Evolutionary conservation across 2,113 vertebrate species (phyloP), one percentile per base, ranked within the genome.

Genomic region (Tamias sibiricus): DNA sequence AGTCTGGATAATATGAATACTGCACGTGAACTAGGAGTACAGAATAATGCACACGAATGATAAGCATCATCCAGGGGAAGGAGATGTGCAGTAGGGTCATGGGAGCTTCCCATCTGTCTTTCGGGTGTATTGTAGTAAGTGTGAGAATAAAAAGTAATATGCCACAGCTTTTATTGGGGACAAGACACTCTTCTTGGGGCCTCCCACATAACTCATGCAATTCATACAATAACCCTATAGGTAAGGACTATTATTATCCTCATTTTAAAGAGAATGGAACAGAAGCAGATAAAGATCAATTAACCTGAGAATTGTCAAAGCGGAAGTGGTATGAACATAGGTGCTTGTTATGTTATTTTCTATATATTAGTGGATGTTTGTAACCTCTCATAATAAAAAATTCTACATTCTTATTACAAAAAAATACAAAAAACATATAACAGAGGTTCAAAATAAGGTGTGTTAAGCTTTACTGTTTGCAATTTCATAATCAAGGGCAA

Each of bases 171-270:
- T 69, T 28, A 47, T 8, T 66, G 6, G 49, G 7, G 22, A 92
- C 4, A 66, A 90, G 72, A 19, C 26, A 14, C 16, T 42, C 74
- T 71, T 57, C 77, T 77, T 13, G 1, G 7, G 35, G 52, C 1
- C 35, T 22, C 35, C 2, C 20, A 24, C 37, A 47, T 28, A 62
- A 30, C 47, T 76, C 66, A 57, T 49, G 8, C 37, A 80, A 32
- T 44, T 52, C 8, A 64, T 28, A 30, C 0, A 37, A 44, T 4
- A 57, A 22, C 6, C 1, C 9, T 20, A 1, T 24, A 7, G 19
- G 11, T 14, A 37, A 20, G 59, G 20, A 49, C 6, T 16, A 12
- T 81, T 37, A 69, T 20, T 19, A 62, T 12, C 24, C 71, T 57
- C 30, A 68, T 13, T 82, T 83, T 35, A 47, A 40, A 52, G 62